Base-by-base conservation (phyloP, 1,140 invertebrate genomes). In the Drosophila persimilis region DNA sequence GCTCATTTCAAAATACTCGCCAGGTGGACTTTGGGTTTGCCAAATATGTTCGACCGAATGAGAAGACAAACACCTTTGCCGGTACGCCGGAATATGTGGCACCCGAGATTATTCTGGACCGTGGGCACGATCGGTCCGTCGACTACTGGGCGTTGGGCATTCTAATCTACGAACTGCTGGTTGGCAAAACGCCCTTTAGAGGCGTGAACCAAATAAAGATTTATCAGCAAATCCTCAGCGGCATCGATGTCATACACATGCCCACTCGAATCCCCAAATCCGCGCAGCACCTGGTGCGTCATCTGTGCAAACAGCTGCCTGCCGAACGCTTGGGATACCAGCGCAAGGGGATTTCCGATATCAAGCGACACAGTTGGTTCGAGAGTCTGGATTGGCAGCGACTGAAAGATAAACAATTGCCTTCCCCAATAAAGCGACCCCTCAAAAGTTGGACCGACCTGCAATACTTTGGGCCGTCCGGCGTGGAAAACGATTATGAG, bases 21-120 rank as follows among this genome's bases (percentile, higher is more conserved):
- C 90, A 97, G 96, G 97, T 98, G 24, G 98, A 99, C 92, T 99
- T 99, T 93, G 98, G 98, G n/a, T 99, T 99, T 91, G 97, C 98
- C 7, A 99, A 99, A 92, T 94, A 95, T 72, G 93, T 99, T 45
- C 93, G 94, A 2, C 91, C 93, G 2, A 93, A 95, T 63, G 93
- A 94, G 45, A 98, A 98, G 92, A 99, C 98, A 0, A 99, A 97
- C 95, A 99, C 98, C 2, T 99, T 99, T 92, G 99, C 98, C 80
- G 98, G 98, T 2, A 99, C 97, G 2, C 97, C 97, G 0, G 90
- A 91, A 52, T 97, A 97, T 77, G 95, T 97, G 9, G 97, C 98
- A 3, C 98, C 98, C 0, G 98, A 99, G 93, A 96, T 99, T 50
- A 98, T 99, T 48, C 92, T 98, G n/a, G 98, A 96, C 91, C 97